phyloP scores from a whole-genome alignment of 2,113 vertebrate genomes.

The Corvus moneduloides region DNA sequence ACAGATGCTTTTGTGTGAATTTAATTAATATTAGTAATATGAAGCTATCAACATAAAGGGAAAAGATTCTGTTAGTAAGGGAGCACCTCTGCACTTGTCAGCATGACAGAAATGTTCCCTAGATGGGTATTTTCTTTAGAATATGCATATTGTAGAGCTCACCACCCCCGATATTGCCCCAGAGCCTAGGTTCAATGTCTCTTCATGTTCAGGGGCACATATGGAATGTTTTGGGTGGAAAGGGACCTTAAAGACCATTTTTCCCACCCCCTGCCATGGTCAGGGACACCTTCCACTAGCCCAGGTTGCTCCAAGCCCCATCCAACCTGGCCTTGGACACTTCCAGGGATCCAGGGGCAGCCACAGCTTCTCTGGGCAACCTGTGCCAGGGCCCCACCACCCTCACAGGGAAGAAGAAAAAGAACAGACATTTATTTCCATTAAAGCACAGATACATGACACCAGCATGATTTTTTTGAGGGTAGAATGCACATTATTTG shows the following conservation, averaged over 20 bases:
- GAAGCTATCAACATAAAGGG: not conserved
- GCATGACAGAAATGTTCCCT: not conserved
- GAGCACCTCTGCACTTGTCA: not conserved
- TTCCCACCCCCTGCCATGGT: not conserved
- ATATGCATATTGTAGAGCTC: not conserved
- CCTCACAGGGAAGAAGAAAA: not conserved
- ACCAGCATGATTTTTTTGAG: not conserved
- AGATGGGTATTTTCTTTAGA: not conserved
- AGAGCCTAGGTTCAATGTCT: not conserved
- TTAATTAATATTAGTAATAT: not conserved
- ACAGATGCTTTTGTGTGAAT: not conserved
- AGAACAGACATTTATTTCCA: not conserved
- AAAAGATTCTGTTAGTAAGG: not conserved
- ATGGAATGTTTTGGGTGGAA: not conserved
- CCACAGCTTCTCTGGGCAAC: not conserved
- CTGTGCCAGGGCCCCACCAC: rapidly evolving
- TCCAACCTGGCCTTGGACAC: not conserved
- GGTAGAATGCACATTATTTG: not conserved
- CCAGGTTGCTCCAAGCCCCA: rapidly evolving
- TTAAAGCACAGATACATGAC: not conserved
- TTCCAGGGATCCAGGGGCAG: not conserved
- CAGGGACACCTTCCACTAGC: not conserved
- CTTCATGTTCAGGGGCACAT: rapidly evolving
- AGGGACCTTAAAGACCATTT: not conserved
- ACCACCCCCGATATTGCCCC: not conserved